Evolutionary conservation across 2,888 invertebrate species (phyloP).

Genomic region (Catotricha subobsoleta): DNA sequence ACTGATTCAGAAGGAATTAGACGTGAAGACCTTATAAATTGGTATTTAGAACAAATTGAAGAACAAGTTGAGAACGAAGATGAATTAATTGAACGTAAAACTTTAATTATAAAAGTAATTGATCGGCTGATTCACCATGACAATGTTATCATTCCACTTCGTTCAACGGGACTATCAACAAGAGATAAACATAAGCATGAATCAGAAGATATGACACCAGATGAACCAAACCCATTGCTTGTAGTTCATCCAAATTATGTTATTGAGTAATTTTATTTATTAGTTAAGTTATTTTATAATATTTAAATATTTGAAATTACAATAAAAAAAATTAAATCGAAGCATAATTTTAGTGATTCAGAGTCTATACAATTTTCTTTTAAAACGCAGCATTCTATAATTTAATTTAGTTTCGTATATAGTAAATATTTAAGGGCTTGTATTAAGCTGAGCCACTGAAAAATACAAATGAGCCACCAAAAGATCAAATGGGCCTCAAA

Average conservation of each 20-base stretch:
- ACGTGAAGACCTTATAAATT: constrained; percentile 69
- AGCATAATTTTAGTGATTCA: too few relatives aligned
- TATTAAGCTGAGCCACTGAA: too few relatives aligned
- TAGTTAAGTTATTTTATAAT: not conserved
- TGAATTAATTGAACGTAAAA: constrained; percentile 73
- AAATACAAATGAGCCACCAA: too few relatives aligned
- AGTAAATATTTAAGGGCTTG: too few relatives aligned
- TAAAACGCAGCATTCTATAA: too few relatives aligned
- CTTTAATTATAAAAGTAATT: constrained; percentile 82
- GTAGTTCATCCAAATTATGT: constrained; percentile 96
- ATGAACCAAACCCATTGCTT: constrained; percentile 63
- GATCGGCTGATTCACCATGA: constrained; percentile 69
- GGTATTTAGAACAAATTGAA: constrained; percentile 82
- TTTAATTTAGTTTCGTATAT: too few relatives aligned
- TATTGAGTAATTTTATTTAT: constrained; percentile 46
- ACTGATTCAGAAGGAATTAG: constrained; percentile 40
- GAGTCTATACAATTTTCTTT: too few relatives aligned
- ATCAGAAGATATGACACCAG: constrained; percentile 29
- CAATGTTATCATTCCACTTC: constrained; percentile 28
- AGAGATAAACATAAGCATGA: constrained; percentile 11
- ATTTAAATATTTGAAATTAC: too few relatives aligned
- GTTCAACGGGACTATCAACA: constrained; percentile 18
- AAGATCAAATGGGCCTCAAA: too few relatives aligned
- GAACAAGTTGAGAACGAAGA: constrained; percentile 80
- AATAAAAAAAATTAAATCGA: too few relatives aligned